Percentiles rank a stretch among this genome's conserved stretches.
phyloP scores from a whole-genome alignment of 2,888 invertebrate species.

The Chironomus tentans region DNA sequence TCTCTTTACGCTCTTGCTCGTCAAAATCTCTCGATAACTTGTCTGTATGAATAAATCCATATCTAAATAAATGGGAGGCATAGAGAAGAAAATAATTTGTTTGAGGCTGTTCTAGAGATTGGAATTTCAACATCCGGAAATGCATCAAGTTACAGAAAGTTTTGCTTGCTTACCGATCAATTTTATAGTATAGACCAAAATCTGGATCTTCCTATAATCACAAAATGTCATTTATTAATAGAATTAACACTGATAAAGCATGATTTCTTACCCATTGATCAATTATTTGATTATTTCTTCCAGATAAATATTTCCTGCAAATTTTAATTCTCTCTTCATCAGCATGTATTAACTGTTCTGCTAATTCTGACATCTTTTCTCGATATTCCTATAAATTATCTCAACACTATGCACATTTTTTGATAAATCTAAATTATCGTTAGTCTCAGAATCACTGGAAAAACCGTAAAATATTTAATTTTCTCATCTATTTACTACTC shows the following conservation, averaged over 20 bases:
- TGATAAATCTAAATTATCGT: background rate
- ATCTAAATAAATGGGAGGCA: conserved; percentile 46
- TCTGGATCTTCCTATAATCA: conserved; percentile 88
- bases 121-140: background rate
- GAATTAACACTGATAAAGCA: background rate
- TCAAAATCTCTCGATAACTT: conserved; percentile 63
- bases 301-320: conserved; percentile 77
- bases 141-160: background rate
- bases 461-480: background rate
- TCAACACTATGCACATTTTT: background rate
- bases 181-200: conserved; percentile 80
- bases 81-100: background rate
- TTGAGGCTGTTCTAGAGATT: background rate
- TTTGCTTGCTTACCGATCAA: conserved; percentile 50
- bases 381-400: background rate
- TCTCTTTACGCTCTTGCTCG: conserved; percentile 59
- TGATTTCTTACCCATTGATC: conserved; percentile 7
- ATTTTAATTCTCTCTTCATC: conserved; percentile 82
- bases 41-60: conserved; percentile 89
- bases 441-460: background rate
- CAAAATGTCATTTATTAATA: background rate
- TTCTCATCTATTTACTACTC: background rate
- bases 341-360: conserved; percentile 74
- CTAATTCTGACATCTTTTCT: background rate
- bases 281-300: conserved; percentile 42